Evolutionary conservation across 1,140 invertebrate genomes (phyloP), one percentile per base, ranked within the genome.

Genomic region (Brachionus rotundiformis): DNA sequence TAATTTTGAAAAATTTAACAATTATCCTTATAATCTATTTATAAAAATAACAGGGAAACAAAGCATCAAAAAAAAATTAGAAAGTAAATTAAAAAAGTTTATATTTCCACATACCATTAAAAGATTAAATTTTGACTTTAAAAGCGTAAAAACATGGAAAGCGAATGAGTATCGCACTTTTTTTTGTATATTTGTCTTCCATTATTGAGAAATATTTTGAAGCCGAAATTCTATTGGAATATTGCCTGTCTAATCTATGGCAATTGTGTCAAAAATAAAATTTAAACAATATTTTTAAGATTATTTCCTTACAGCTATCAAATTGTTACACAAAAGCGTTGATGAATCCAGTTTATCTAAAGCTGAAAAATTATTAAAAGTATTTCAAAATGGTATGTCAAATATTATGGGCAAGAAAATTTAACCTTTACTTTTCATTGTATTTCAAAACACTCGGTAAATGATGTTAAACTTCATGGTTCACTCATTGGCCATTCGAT

Each of bases 351-450:
- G 4, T 54, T 7, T 54, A 7, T 19, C 4, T 54, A 54, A 54
- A 54, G 49, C 49, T 8, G 49, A n/a, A 7, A 54, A 54, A 54
- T 54, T 54, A 16, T 54, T 54, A n/a, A 54, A 54, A 54, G 49
- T 4, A 27, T 61, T 25, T 19, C 54, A 27, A 61, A 61, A 61
- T 61, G 54, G 54, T 61, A 61, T 27, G 29, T 61, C 3, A 61
- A 61, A 61, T 61, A 61, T 27, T 61, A 61, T 61, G n/a, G 54
- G 54, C 3, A 27, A 23, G 10, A 65, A 31, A 65, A 65, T 16
- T 65, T 65, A 16, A 65, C 61, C 13, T 65, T 65, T 65, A 65
- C 61, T 7, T 65, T 65, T 65, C 61, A 65, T 65, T 65, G 61
- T 31, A 3, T 31, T 6, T 31, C 61, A 7, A 65, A 65, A 65